Evolutionary conservation across 2,113 vertebrate genomes (phyloP).

Genomic region (Carassius auratus): DNA sequence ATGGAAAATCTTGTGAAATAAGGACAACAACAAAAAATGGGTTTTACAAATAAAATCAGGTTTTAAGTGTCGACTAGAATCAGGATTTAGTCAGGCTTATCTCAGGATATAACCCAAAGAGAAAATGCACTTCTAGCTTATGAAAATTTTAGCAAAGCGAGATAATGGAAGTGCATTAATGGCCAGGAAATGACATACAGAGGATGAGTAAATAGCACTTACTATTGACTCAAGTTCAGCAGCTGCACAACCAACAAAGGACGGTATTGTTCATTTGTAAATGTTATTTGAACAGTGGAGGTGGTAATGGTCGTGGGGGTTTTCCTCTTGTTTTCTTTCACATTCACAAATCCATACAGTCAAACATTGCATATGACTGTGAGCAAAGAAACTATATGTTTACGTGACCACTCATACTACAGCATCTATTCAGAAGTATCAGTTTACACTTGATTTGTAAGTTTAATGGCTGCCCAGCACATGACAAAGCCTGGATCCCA

Average conservation of each 20-base stretch:
- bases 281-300: slow-evolving; percentile 39
- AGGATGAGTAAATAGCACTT: slow-evolving; percentile 32
- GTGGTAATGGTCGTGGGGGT: not conserved
- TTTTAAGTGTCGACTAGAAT: not conserved
- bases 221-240: slow-evolving; percentile 22
- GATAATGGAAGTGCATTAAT: slow-evolving; percentile 10
- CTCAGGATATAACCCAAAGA: not conserved
- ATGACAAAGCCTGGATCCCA: not conserved
- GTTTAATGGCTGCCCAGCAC: slow-evolving; percentile 4
- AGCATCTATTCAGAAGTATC: not conserved
- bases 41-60: not conserved
- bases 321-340: not conserved
- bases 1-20: not conserved
- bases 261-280: not conserved
- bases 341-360: slow-evolving; percentile 16
- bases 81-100: not conserved
- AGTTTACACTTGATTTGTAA: slow-evolving; percentile 30
- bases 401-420: not conserved
- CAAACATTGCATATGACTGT: not conserved
- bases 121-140: not conserved
- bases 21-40: not conserved
- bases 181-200: slow-evolving; percentile 22
- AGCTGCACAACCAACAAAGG: slow-evolving; percentile 28
- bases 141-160: not conserved
- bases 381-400: not conserved